Evolutionary conservation across 2,797 vertebrate genomes (phyloP).

Genomic region (Pyrrhura leucotis): DNA sequence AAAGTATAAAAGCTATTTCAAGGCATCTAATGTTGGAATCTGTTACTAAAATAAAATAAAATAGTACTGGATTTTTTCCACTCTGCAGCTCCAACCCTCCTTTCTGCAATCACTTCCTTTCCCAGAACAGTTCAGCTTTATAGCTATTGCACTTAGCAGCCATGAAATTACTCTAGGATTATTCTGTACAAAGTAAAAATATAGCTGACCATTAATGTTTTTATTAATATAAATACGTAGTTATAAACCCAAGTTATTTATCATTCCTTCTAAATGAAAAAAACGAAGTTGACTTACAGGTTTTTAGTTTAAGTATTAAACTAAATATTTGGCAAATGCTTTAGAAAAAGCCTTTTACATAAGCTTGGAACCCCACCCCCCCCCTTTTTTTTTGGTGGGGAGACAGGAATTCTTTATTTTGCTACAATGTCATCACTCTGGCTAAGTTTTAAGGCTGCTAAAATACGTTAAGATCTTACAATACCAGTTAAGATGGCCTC

Average conservation of each 20-base stretch:
- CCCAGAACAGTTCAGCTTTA: not conserved
- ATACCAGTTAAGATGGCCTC: not conserved
- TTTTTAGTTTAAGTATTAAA: not conserved
- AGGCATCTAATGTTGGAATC: not conserved
- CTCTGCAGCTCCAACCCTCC: not conserved
- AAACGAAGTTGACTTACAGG: not conserved
- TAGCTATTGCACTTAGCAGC: not conserved
- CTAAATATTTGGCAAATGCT: not conserved
- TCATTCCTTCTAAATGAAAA: not conserved
- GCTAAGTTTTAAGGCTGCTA: not conserved
- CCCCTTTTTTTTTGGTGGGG: no score
- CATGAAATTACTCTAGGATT: not conserved
- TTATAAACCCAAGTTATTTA: not conserved
- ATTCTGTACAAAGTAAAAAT: not conserved
- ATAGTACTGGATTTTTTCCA: not conserved
- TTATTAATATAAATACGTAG: not conserved
- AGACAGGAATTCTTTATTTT: not conserved
- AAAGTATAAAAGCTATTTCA: slow-evolving; percentile 13
- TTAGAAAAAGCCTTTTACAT: not conserved
- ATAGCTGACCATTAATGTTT: not conserved
- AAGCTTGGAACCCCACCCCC: not conserved
- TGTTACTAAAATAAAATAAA: slow-evolving; percentile 1
- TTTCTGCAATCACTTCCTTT: not conserved
- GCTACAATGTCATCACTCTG: not conserved
- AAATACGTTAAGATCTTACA: not conserved